phyloP scores from a whole-genome alignment of 2,113 vertebrate species.

The Odocoileus virginianus region DNA sequence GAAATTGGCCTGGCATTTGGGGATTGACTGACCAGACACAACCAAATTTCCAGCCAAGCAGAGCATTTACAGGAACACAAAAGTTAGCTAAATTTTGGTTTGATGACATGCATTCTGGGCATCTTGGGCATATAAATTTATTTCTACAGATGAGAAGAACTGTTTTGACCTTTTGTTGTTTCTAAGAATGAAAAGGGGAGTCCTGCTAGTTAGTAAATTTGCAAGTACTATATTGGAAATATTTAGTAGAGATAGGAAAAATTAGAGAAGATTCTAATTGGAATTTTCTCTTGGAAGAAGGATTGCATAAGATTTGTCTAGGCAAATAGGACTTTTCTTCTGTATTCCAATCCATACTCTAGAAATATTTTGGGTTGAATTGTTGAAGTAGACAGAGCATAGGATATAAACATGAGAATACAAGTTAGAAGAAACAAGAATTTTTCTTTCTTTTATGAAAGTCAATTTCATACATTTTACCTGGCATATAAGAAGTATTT shows the following conservation, averaged over 20 bases:
- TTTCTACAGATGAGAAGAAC: not conserved
- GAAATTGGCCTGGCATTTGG: not conserved
- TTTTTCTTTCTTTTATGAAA: not conserved
- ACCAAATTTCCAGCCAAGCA: not conserved
- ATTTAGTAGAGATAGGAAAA: not conserved
- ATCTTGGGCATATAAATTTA: not conserved
- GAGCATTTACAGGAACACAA: not conserved
- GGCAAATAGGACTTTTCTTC: not conserved
- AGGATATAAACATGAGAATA: not conserved
- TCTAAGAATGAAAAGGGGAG: not conserved
- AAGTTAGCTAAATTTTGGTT: not conserved
- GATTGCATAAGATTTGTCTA: not conserved
- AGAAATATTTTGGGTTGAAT: not conserved
- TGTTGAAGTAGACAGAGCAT: not conserved
- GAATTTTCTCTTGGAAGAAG: not conserved
- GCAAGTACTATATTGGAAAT: not conserved
- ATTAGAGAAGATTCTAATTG: not conserved
- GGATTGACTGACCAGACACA: not conserved
- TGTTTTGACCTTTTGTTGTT: not conserved
- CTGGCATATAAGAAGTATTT: not conserved
- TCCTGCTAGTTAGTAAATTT: not conserved
- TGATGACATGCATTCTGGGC: not conserved
- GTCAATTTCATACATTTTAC: not conserved
- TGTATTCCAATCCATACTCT: not conserved
- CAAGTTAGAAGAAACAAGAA: not conserved